Evolutionary conservation across 2,797 vertebrate genomes (phyloP), one percentile per base, ranked within the genome.

Genomic region (Paguma larvata): DNA sequence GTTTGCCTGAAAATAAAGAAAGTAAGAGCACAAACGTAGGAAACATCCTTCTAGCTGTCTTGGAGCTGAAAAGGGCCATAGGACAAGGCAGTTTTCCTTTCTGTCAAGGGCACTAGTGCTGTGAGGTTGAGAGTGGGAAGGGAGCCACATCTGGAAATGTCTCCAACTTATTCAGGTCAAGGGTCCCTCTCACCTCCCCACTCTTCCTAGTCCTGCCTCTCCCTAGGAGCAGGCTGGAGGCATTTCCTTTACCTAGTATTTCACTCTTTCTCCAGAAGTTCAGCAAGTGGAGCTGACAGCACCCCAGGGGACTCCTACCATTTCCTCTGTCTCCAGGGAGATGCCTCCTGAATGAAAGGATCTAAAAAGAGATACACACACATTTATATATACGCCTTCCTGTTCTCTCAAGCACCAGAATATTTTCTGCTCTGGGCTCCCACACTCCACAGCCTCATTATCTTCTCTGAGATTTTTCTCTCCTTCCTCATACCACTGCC

Each of bases 241-340:
- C 86, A 46, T 56, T 79, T 86, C 48, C 83, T 96, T 77, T 85
- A 80, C 68, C 83, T 53, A 14, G 19, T 7, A 80, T 85, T 65
- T 92, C 51, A 80, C 59, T 80, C 48, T 91, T 44, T 80, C 86
- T 94, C 95, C 80, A 79, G 51, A 65, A 88, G 48, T 62, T 97
- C 80, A 53, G 80, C 89, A 83, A 85, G 72, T 16, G 48, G 59
- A 51, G 78, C 94, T 97, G 91, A 96, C 93, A 82, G 95, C 62
- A 77, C 70, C 86, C 56, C 73, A 70, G 70, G 92, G 95, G 75
- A 97, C 94, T 93, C 89, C 92, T 59, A 85, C 93, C 82, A 78
- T 83, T 85, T 95, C 93, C 91, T 83, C 75, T 80, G 94, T 97
- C 97, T 97, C 95, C 97, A 93, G 96, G 97, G 96, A 97, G 96